phyloP scores from a whole-genome alignment of 2,888 invertebrate genomes.

The Phlogophora meticulosa region DNA sequence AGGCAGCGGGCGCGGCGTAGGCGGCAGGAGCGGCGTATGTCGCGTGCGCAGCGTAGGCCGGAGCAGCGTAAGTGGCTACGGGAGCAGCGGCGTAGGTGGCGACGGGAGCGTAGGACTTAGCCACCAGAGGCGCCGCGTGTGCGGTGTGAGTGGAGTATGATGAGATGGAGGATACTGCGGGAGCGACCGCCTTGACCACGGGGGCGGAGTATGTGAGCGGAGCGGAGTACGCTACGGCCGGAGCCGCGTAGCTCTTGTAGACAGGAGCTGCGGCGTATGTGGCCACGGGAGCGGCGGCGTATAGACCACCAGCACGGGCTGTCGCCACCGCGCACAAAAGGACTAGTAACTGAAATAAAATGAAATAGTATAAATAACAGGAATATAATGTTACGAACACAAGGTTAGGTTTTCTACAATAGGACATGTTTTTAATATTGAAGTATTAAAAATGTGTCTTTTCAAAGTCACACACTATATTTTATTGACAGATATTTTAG shows the following conservation, averaged over 20 bases:
- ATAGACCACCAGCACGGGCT: conserved; percentile 89
- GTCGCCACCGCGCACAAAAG: conserved; percentile 90
- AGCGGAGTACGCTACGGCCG: conserved; percentile 71
- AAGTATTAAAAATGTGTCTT: neutral
- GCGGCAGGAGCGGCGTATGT: conserved; percentile 72
- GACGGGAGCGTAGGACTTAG: conserved; percentile 83
- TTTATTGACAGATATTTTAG: neutral
- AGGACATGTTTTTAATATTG: neutral
- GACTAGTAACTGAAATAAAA: conserved; percentile 85
- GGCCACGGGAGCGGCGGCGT: conserved; percentile 67
- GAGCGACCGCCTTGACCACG: conserved; percentile 80
- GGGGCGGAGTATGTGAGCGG: conserved; percentile 77
- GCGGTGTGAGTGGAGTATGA: conserved; percentile 77
- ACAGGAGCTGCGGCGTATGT: conserved; percentile 70
- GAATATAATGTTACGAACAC: neutral
- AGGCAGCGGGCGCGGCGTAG: conserved; percentile 69
- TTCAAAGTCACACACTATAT: neutral
- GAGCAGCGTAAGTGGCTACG: conserved; percentile 66
- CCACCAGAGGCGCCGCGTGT: conserved; percentile 69
- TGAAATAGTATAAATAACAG: conserved; percentile 7
- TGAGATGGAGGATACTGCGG: conserved; percentile 78
- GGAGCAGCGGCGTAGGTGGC: conserved; percentile 69
- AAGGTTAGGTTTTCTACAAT: neutral
- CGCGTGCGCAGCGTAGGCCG: conserved; percentile 74
- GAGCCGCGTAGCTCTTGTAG: conserved; percentile 74